Percentiles rank a stretch among this genome's conserved stretches.
Evolutionary conservation across 2,888 invertebrate genomes (phyloP).

Genomic region (Xanthorhoe designata): DNA sequence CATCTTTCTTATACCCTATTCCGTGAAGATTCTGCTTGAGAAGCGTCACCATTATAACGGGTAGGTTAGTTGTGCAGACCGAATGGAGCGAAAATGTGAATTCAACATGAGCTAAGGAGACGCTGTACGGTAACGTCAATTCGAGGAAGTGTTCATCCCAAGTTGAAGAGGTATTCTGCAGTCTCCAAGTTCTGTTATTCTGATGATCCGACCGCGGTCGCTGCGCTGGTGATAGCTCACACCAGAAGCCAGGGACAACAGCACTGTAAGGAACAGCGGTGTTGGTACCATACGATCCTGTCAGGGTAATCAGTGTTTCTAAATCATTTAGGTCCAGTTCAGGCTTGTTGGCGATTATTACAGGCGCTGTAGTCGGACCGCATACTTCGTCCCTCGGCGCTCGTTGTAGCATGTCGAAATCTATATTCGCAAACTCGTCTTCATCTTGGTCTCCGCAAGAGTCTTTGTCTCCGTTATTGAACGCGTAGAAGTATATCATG

Average conservation of each 20-base stretch:
- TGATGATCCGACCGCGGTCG: constrained; percentile 95
- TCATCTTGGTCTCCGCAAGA: constrained; percentile 90
- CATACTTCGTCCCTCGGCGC: constrained; percentile 70
- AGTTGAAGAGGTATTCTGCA: constrained; percentile 94
- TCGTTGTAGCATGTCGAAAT: constrained; percentile 75
- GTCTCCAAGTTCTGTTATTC: constrained; percentile 94
- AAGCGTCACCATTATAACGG: constrained; percentile 91
- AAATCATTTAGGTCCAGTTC: constrained; percentile 86
- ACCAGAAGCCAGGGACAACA: constrained; percentile 97
- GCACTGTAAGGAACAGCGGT: constrained; percentile 89
- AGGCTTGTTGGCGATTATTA: constrained; percentile 85
- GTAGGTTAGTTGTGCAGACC: constrained; percentile 89
- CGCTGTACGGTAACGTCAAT: constrained; percentile 92
- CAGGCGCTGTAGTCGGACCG: constrained; percentile 63
- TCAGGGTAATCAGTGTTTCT: constrained; percentile 89
- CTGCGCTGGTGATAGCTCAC: constrained; percentile 96
- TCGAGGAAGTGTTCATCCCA: constrained; percentile 98
- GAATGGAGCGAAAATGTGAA: constrained; percentile 93
- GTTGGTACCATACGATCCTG: constrained; percentile 89
- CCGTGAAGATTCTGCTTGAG: constrained; percentile 87
- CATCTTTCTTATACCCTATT: constrained; percentile 82
- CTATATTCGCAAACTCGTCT: constrained; percentile 84
- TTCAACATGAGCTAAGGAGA: constrained; percentile 95
- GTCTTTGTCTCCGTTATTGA: constrained; percentile 90
- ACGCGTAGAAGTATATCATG: constrained; percentile 92